Evolutionary conservation across 2,113 vertebrate species (phyloP).

Genomic region (Sceloporus undulatus): DNA sequence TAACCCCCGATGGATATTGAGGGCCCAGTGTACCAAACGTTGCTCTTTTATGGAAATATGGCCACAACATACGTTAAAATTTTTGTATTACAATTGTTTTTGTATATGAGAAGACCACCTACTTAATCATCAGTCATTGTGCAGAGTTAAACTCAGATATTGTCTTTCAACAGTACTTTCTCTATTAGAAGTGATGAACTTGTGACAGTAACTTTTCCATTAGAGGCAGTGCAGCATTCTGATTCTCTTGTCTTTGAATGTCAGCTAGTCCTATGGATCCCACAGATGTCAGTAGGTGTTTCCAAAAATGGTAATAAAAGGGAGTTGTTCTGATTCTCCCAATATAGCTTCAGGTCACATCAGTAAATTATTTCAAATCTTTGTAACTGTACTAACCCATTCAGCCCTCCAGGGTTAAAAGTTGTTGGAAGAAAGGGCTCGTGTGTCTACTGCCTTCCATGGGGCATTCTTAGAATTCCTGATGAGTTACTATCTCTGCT

Average conservation of each 20-base stretch:
- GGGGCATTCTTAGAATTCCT: constrained; percentile 35
- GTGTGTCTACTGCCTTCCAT: background rate
- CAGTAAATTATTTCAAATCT: constrained; percentile 15
- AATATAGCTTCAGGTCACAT: constrained; percentile 20
- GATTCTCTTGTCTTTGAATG: background rate
- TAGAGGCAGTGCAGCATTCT: background rate
- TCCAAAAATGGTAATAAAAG: background rate
- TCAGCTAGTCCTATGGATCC: background rate
- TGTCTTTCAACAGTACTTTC: background rate
- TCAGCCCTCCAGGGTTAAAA: background rate
- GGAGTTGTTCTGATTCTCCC: background rate
- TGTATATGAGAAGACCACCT: background rate
- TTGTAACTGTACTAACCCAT: background rate
- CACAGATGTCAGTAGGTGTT: background rate
- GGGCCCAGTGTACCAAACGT: background rate
- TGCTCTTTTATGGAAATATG: background rate
- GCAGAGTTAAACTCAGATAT: background rate
- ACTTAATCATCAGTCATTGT: background rate
- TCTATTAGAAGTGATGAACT: background rate
- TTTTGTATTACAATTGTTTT: background rate
- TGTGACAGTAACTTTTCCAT: background rate
- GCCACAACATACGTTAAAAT: background rate
- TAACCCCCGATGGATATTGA: no score
- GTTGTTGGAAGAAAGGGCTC: background rate
- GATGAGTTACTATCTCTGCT: constrained; percentile 3